phyloP scores from a whole-genome alignment of 2,797 vertebrate genomes.

The Halcyon badia region DNA sequence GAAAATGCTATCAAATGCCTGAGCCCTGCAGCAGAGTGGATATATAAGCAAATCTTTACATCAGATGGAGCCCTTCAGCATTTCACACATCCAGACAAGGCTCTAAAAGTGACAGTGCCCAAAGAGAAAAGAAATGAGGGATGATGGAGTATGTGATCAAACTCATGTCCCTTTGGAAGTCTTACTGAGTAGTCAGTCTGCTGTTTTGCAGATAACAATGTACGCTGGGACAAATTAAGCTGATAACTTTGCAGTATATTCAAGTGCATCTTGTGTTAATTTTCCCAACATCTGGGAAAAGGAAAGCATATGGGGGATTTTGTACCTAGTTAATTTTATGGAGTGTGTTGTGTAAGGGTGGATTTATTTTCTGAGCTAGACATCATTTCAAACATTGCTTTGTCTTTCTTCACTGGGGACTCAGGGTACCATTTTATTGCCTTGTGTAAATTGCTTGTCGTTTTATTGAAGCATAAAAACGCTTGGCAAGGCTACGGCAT shows the following conservation, averaged over 20 bases:
- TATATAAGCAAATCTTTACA: background rate
- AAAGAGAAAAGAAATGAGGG: background rate
- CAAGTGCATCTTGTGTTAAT: background rate
- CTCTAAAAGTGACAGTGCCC: background rate
- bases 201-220: background rate
- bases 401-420: constrained; percentile 28
- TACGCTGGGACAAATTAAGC: background rate
- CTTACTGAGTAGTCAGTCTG: background rate
- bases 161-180: background rate
- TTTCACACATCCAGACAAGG: background rate
- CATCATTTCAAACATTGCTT: constrained; percentile 11
- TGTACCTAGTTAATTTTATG: constrained; percentile 29
- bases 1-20: background rate
- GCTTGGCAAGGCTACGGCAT: constrained; percentile 34
- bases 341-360: background rate
- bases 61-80: rapidly evolving
- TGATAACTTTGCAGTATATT: background rate
- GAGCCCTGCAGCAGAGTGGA: background rate
- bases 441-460: constrained; percentile 54
- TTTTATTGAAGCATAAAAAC: constrained; percentile 67
- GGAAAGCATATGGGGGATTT: background rate
- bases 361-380: constrained; percentile 38
- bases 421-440: constrained; percentile 3
- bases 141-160: background rate
- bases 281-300: background rate